Evolutionary conservation across 2,113 vertebrate genomes (phyloP).

Genomic region (Tylochromis polylepis): DNA sequence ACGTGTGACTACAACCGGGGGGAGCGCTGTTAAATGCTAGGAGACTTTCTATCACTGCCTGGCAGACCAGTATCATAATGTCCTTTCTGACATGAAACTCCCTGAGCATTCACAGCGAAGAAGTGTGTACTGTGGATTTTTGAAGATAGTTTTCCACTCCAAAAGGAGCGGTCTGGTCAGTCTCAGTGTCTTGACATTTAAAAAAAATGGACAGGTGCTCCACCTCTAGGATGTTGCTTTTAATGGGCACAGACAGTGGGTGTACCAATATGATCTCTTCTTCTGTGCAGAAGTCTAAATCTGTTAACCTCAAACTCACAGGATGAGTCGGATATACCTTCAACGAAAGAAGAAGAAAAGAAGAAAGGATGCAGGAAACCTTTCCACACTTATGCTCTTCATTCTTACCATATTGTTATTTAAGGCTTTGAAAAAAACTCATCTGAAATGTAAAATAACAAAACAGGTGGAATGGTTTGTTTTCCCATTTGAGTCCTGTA

Average conservation of each 20-base stretch:
- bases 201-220: constrained; percentile 33
- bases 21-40: constrained; percentile 14
- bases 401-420: background rate
- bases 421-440: background rate
- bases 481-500: background rate
- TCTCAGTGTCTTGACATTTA: constrained; percentile 29
- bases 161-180: constrained; percentile 2
- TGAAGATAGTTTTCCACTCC: background rate
- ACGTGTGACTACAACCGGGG: background rate
- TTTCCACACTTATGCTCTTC: background rate
- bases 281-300: background rate
- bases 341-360: background rate
- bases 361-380: background rate
- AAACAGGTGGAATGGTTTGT: background rate
- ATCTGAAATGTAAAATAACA: background rate
- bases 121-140: background rate
- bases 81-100: constrained; percentile 45
- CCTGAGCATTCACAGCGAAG: constrained; percentile 6
- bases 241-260: constrained; percentile 27
- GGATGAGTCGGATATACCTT: background rate
- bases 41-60: constrained; percentile 21
- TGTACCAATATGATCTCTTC: constrained; percentile 7
- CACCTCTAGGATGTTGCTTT: constrained; percentile 39
- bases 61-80: constrained; percentile 14
- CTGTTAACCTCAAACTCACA: constrained; percentile 5